A percentile compares a stretch with the other conserved stretches of the same genome.
These are phyloP conservation scores for Heterodera filipjevi DNA, from an alignment of 2,888 invertebrate genomes.

Conservation along the genomic window DNA sequence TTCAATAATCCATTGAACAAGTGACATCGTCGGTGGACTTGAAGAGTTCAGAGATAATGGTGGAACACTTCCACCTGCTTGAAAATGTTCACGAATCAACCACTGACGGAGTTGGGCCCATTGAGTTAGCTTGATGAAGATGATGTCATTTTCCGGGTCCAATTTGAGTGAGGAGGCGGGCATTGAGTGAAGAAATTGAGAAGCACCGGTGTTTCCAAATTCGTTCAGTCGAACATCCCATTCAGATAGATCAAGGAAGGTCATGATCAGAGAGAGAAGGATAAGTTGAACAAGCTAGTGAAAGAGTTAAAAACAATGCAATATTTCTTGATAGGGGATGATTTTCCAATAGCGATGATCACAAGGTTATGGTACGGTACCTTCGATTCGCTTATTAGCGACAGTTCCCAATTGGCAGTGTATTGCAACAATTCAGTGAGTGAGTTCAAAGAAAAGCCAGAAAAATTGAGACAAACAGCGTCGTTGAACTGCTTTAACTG, in stretches of 20 bases:
- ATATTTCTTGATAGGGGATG: no score
- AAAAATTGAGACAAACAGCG: not conserved
- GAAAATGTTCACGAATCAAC: not conserved
- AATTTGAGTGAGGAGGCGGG: not conserved
- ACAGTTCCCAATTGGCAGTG: not conserved
- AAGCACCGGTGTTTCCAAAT: not conserved
- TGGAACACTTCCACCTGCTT: not conserved
- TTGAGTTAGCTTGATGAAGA: not conserved
- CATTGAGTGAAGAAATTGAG: not conserved
- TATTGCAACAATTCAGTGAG: not conserved
- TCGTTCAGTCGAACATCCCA: not conserved
- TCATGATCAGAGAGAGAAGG: not conserved
- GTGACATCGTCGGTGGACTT: not conserved
- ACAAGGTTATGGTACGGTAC: no score
- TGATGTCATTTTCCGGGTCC: not conserved
- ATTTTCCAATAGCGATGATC: no score
- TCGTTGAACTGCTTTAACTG: not conserved
- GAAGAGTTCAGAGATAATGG: not conserved
- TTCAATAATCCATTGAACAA: not conserved
- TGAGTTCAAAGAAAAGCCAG: not conserved
- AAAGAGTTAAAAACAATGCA: not conserved
- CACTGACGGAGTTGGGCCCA: slow-evolving; percentile 13
- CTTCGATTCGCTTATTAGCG: slow-evolving; percentile 8
- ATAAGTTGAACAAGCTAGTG: slow-evolving; percentile 1
- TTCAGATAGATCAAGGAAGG: not conserved